Evolutionary conservation across 2,113 vertebrate genomes (phyloP).

Genomic region (Marcusenius ussheri): DNA sequence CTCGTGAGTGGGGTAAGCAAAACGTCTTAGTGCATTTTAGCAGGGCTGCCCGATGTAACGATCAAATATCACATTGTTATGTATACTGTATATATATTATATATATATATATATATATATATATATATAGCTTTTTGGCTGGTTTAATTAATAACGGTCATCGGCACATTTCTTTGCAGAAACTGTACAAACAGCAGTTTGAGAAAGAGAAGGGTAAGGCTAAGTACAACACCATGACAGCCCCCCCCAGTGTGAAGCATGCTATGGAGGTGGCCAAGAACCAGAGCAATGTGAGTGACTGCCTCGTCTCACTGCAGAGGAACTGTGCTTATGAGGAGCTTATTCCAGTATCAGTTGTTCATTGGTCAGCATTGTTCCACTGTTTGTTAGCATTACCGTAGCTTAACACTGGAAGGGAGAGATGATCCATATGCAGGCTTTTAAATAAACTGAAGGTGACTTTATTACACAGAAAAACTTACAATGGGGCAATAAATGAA

Average conservation of each 20-base stretch:
- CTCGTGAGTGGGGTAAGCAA: conserved; percentile 75
- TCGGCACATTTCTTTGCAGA: conserved; percentile 56
- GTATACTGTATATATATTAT: too few species aligned
- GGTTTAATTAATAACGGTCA: background rate
- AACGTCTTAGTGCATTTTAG: background rate
- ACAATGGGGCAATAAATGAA: background rate
- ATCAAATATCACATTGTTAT: background rate
- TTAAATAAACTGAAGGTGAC: background rate
- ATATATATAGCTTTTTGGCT: background rate
- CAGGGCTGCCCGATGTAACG: background rate
- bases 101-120: too few species aligned
- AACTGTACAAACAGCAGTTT: conserved; percentile 86
- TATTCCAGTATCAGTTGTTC: background rate
- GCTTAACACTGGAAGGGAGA: background rate
- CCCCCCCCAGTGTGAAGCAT: conserved; percentile 84
- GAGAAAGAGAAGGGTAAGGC: conserved; percentile 91
- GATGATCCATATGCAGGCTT: background rate
- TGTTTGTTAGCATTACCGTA: background rate
- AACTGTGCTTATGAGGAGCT: background rate
- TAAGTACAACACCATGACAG: conserved; percentile 82
- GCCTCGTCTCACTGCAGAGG: background rate
- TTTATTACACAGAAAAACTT: too few species aligned
- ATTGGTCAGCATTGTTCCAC: background rate
- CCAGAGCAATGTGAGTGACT: conserved; percentile 79
- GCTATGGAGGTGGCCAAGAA: conserved; percentile 89